phyloP scores from a whole-genome alignment of 2,888 invertebrate species.

The Heliconius hortense region DNA sequence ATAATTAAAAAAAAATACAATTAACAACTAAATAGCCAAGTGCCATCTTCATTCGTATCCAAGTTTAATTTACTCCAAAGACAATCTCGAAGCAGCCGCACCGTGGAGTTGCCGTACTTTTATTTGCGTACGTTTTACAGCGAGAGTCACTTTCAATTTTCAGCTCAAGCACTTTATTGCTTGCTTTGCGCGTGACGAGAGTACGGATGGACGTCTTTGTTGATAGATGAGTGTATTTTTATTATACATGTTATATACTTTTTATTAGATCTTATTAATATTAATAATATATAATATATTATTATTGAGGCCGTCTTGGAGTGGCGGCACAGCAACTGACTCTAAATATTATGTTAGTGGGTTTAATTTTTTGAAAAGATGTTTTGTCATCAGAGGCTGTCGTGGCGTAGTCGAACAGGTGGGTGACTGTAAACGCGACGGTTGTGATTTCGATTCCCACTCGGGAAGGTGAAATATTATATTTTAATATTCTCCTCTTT shows the following conservation, averaged over 20 bases:
- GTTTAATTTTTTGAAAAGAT: too few relatives aligned
- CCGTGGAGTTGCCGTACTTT: slow-evolving; percentile 20
- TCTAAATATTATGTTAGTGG: too few relatives aligned
- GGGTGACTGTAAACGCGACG: too few relatives aligned
- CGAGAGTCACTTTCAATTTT: slow-evolving; percentile 79
- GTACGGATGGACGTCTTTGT: slow-evolving; percentile 47
- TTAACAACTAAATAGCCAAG: background rate
- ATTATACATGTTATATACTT: background rate
- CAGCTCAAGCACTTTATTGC: slow-evolving; percentile 74
- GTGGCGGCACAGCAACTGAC: too few relatives aligned
- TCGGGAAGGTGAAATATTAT: too few relatives aligned
- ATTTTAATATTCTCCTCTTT: too few relatives aligned
- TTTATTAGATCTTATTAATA: background rate
- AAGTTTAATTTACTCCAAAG: slow-evolving; percentile 16
- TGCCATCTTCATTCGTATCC: background rate
- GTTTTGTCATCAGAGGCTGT: too few relatives aligned
- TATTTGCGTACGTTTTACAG: slow-evolving; percentile 61
- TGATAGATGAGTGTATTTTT: slow-evolving; percentile 7
- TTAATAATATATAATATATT: background rate
- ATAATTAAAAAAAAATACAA: background rate
- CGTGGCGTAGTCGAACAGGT: too few relatives aligned
- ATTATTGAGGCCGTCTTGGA: too few relatives aligned
- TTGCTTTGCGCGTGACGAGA: slow-evolving; percentile 68
- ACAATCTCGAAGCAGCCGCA: slow-evolving; percentile 9
- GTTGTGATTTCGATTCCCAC: too few relatives aligned